Evolutionary conservation across 2,797 vertebrate species (phyloP), one percentile per base, ranked within the genome.

Genomic region (Dendrocincla tyrannina): DNA sequence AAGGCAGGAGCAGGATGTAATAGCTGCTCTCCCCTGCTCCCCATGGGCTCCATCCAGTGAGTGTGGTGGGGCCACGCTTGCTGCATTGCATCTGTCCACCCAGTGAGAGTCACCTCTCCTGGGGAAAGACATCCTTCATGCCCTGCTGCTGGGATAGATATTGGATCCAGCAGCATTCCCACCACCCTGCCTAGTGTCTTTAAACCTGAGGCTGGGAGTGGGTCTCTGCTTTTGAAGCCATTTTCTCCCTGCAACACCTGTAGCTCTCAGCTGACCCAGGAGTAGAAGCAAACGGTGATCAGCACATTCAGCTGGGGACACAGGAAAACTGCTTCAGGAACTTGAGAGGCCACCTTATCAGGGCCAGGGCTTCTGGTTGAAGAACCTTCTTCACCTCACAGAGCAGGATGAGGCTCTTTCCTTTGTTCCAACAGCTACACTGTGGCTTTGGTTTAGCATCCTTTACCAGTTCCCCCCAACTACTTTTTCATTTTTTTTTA

Each of bases 21-120:
- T 0, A 0, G 10, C 20, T 15, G 5, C 58, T 28, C 13, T 22
- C 23, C 22, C 12, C 10, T 0, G 32, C 35, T 58, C n/a, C 28
- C n/a, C 7, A 0, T 17, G 3, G 69, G 28, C n/a, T 18, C 3
- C 10, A 28, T 15, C 42, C 30, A 74, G n/a, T 0, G 1, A 47
- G 23, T 1, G 37, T 0, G 14, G 16, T 9, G 35, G 32, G 55
- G 10, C 49, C 42, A 25, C 0, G 0, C 8, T 42, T 23, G 22
- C 50, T 35, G 42, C 25, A 42, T 17, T 35, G 7, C 37, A 8
- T 22, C 41, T 50, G 64, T 33, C 44, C 24, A 56, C 23, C 7
- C 37, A 23, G 47, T 1, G 35, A 25, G 8, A 33, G 15, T 39
- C 64, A 6, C 23, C 50, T 42, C 9, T 23, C 11, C 11, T 9